A percentile compares a stretch with the other conserved stretches of the same genome.
Evolutionary conservation across 1,140 invertebrate genomes (phyloP).

Genomic region (Sesamia nonagrioides): DNA sequence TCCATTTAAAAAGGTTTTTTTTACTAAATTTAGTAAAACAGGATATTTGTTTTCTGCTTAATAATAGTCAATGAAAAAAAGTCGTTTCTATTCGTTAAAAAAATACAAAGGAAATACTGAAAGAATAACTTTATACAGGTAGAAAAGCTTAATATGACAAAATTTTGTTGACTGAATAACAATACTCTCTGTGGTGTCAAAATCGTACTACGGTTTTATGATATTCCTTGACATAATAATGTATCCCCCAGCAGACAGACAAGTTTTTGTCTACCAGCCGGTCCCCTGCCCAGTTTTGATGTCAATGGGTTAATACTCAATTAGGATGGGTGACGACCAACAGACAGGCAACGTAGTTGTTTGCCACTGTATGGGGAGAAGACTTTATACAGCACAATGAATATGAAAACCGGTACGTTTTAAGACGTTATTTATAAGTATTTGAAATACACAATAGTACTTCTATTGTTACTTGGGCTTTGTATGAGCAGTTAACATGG

Average conservation of each 20-base stretch:
- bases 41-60: too few relatives aligned
- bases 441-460: neutral
- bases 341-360: conserved; percentile 29
- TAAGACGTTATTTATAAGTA: neutral
- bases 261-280: neutral
- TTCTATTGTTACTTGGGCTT: neutral
- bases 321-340: conserved; percentile 55
- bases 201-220: too few relatives aligned
- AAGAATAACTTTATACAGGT: too few relatives aligned
- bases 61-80: too few relatives aligned
- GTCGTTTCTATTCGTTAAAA: too few relatives aligned
- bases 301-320: conserved; percentile 68
- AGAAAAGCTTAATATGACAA: too few relatives aligned
- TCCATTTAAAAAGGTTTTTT: too few relatives aligned
- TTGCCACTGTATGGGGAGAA: conserved; percentile 12
- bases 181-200: too few relatives aligned
- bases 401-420: neutral
- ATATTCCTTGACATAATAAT: neutral
- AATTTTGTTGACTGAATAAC: too few relatives aligned
- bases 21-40: too few relatives aligned
- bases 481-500: neutral
- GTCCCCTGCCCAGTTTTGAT: conserved; percentile 40
- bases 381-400: neutral
- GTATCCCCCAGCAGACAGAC: neutral
- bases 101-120: too few relatives aligned